Conservation (phyloP, 2,888 invertebrate species). For the Noctua janthe region DNA sequence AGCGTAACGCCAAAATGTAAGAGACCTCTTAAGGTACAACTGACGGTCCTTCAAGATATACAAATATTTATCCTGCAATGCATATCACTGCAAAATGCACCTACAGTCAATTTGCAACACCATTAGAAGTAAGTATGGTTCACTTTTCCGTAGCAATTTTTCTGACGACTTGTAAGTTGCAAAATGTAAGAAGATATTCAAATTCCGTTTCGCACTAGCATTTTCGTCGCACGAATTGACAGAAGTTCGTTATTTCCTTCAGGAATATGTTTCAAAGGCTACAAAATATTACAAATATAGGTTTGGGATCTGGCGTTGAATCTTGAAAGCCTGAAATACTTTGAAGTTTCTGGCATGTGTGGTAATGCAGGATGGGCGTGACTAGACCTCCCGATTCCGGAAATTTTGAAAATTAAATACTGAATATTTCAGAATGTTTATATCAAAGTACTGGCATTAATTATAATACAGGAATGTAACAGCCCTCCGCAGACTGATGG, state of each 20-base stretch:
- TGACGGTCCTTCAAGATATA: background rate
- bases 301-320: slow-evolving; percentile 17
- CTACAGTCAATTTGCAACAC: slow-evolving; percentile 9
- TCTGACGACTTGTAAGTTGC: slow-evolving; percentile 22
- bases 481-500: too few species aligned
- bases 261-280: slow-evolving; percentile 27
- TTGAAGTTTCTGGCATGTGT: background rate
- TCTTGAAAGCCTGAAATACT: slow-evolving; percentile 12
- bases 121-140: slow-evolving; percentile 23
- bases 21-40: background rate
- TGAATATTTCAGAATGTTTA: background rate
- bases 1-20: too few species aligned
- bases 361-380: background rate
- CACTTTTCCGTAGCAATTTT: background rate
- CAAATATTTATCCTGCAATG: background rate
- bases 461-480: background rate
- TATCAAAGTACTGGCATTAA: background rate
- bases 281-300: slow-evolving; percentile 21
- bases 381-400: background rate
- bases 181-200: slow-evolving; percentile 35
- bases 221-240: slow-evolving; percentile 13
- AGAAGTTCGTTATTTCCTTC: slow-evolving; percentile 43
- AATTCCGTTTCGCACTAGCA: slow-evolving; percentile 24
- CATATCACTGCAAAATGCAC: background rate
- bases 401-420: background rate